Evolutionary conservation across 2,797 vertebrate genomes (phyloP), one percentile per base, ranked within the genome.

Genomic region (Coregonus ussuriensis): DNA sequence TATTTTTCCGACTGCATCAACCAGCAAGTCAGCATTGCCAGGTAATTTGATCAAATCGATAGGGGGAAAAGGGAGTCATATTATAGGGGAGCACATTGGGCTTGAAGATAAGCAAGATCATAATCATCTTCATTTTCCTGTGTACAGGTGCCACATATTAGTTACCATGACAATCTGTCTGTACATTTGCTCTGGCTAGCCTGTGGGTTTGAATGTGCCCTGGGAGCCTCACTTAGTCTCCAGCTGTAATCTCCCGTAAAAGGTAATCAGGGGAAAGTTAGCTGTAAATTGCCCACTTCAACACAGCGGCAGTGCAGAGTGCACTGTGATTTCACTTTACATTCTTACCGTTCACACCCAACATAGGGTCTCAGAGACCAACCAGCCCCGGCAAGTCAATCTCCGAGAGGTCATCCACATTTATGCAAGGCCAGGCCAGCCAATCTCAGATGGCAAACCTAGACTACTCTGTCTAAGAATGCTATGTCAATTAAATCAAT

Each of bases 401-500:
- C 47, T 71, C 62, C 5, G 79, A 74, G 67, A 75, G 77, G 75
- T 81, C 76, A 75, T 47, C 41, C 78, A 67, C 78, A 75, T 25
- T 75, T 79, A 71, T 76, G 78, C 72, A 47, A 79, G 81, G 84
- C 73, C 79, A 54, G 79, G 78, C 72, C 77, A 47, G 74, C 75
- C 78, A 71, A 74, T 90, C 84, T 79, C 82, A 79, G 79, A 84
- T 84, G 81, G 77, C 77, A 71, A 84, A 80, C 76, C 84, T 74
- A 79, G 85, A 90, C 84, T 78, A 79, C 82, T 86, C 80, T 75
- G 74, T 85, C 51, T 70, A 74, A 74, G 83, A 86, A 76, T 76
- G 80, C 82, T 73, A 47, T 47, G 74, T 81, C 91, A 88, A 89
- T 86, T 52, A 87, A 92, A 91, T 91, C 88, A 90, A 90, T 93